Evolutionary conservation across 2,797 vertebrate genomes (phyloP), one percentile per base, ranked within the genome.

Genomic region (Pangasius djambal): DNA sequence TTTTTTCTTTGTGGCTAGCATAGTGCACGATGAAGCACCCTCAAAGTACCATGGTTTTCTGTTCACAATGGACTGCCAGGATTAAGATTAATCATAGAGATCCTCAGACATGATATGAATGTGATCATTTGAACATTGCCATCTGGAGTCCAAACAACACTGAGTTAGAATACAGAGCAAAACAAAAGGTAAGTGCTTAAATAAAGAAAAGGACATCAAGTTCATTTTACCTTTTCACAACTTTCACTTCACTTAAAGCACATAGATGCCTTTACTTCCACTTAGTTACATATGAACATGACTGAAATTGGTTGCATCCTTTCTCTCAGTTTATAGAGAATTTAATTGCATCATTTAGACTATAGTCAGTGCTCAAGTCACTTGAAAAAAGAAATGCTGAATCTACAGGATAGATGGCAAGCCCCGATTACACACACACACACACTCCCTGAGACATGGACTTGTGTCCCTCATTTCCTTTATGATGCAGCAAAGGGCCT

Each of bases 401-500:
- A 67, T 87, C 52, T 31, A 82, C 50, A 40, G 48, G 52, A 83
- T 16, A 72, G 34, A 88, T 85, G 52, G 28, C 72, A 40, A 85
- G 22, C 44, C 48, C 52, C 9, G 40, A 88, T 85, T 83, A 84
- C 82, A 85, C 61, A 86, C 34, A 34, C n/a, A n/a, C n/a, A n/a
- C 72, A 31, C 72, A 31, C 40, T 88, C 87, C 88, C 91, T 89
- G 91, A 92, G 90, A 89, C 87, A 86, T 74, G 67, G 50, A 87
- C 86, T 86, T 31, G n/a, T 50, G 75, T 81, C 88, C 83, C 65
- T 74, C 15, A 10, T 67, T 89, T 67, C 28, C 16, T 40, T 63
- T 63, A 72, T 69, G 34, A 57, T 55, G 34, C 74, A 86, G 86
- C 77, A 88, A 78, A n/a, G 1, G n/a, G 44, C 34, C 44, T 86